Conservation (phyloP, 2,888 invertebrate species). For the Agonopterix heracliana region DNA sequence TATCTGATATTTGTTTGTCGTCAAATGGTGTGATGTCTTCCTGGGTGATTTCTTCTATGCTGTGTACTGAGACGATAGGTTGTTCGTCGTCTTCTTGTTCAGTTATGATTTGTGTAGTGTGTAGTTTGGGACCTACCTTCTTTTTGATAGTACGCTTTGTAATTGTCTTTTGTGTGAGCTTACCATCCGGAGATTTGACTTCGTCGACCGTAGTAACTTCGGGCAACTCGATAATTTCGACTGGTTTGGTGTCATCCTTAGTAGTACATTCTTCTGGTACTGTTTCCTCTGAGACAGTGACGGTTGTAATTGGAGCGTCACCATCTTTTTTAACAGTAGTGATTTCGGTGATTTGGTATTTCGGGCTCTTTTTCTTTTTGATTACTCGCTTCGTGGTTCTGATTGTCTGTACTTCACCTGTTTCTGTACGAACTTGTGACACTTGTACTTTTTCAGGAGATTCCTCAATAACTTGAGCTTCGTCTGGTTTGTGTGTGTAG, state of each 20-base stretch:
- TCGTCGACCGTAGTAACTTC: conserved; percentile 25
- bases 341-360: conserved; percentile 18
- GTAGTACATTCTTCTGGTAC: conserved; percentile 13
- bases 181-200: conserved; percentile 21
- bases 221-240: conserved; percentile 4
- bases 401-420: conserved; percentile 25
- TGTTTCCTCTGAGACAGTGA: conserved; percentile 30
- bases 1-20: too few relatives aligned
- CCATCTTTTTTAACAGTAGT: conserved; percentile 46
- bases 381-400: conserved; percentile 28
- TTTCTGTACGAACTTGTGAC: conserved; percentile 12
- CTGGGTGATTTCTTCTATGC: too few relatives aligned
- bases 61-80: too few relatives aligned
- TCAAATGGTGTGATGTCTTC: too few relatives aligned
- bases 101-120: too few relatives aligned
- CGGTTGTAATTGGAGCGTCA: conserved; percentile 45
- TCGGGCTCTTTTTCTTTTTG: conserved; percentile 15
- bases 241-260: too few relatives aligned
- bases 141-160: conserved; percentile 9
- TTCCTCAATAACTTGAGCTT: conserved; percentile 24
- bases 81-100: too few relatives aligned
- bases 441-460: conserved; percentile 13
- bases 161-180: conserved; percentile 29
- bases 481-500: conserved; percentile 17
- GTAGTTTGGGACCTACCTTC: too few relatives aligned